phyloP scores from a whole-genome alignment of 2,888 invertebrate genomes.

The Boloria euphrosyne region DNA sequence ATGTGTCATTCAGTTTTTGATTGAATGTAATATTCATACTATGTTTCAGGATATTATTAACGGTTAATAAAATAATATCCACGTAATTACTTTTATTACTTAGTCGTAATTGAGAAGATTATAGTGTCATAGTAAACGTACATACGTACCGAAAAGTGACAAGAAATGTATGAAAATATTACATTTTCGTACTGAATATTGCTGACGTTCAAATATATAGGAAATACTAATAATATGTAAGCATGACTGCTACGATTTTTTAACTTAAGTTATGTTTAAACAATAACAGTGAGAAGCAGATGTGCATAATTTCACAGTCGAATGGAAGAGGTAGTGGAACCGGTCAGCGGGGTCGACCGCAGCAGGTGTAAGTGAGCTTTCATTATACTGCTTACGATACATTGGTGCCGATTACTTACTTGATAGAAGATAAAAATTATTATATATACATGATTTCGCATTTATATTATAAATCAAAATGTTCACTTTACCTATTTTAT shows the following conservation, averaged over 20 bases:
- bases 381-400: conserved; percentile 27
- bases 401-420: conserved; percentile 5
- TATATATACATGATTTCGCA: background rate
- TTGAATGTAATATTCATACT: conserved; percentile 19
- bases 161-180: too few relatives aligned
- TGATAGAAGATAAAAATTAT: background rate
- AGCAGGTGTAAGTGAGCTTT: conserved; percentile 63
- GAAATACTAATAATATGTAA: too few relatives aligned
- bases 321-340: conserved; percentile 57
- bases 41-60: conserved; percentile 1
- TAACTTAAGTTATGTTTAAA: conserved; percentile 22
- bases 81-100: background rate
- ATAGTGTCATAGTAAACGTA: background rate
- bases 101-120: background rate
- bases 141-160: too few relatives aligned
- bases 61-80: background rate
- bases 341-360: conserved; percentile 66
- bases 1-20: conserved; percentile 37
- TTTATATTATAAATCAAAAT: too few relatives aligned
- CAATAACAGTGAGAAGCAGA: conserved; percentile 49
- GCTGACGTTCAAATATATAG: too few relatives aligned
- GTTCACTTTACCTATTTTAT: too few relatives aligned
- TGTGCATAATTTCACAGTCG: conserved; percentile 76
- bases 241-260: conserved; percentile 2
- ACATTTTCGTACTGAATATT: too few relatives aligned